Evolutionary conservation across 2,888 invertebrate genomes (phyloP).

Genomic region (Melinaea marsaeus): DNA sequence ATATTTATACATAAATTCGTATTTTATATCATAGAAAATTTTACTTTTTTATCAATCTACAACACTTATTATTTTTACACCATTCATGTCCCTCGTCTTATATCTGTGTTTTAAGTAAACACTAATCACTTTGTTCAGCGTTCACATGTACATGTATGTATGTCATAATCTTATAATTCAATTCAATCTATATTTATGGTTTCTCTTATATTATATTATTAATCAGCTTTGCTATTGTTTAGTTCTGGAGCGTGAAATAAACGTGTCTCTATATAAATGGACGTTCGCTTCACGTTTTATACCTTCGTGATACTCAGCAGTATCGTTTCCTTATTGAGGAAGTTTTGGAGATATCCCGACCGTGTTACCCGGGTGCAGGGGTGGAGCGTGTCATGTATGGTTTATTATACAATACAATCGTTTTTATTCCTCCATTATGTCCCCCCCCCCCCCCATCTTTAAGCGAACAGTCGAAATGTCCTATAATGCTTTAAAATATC

Average conservation of each 20-base stretch:
- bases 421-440: constrained; percentile 31
- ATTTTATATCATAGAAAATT: constrained; percentile 27
- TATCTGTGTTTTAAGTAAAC: too few relatives aligned
- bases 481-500: too few relatives aligned
- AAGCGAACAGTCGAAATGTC: too few relatives aligned
- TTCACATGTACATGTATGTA: neutral
- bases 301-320: constrained; percentile 38
- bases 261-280: neutral
- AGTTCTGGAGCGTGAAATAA: neutral
- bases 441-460: constrained; percentile 3
- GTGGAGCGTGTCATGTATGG: constrained; percentile 37
- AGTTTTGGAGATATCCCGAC: constrained; percentile 64
- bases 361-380: constrained; percentile 33
- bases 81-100: too few relatives aligned
- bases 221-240: neutral
- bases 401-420: constrained; percentile 25
- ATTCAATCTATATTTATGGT: constrained; percentile 1
- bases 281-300: neutral
- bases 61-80: too few relatives aligned
- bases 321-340: constrained; percentile 46
- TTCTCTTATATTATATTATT: neutral
- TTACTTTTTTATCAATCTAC: constrained; percentile 8
- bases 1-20: constrained; percentile 23
- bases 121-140: too few relatives aligned
- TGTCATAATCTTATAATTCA: neutral